phyloP scores from a whole-genome alignment of 2,888 invertebrate genomes.

The Ferrisia virgata region DNA sequence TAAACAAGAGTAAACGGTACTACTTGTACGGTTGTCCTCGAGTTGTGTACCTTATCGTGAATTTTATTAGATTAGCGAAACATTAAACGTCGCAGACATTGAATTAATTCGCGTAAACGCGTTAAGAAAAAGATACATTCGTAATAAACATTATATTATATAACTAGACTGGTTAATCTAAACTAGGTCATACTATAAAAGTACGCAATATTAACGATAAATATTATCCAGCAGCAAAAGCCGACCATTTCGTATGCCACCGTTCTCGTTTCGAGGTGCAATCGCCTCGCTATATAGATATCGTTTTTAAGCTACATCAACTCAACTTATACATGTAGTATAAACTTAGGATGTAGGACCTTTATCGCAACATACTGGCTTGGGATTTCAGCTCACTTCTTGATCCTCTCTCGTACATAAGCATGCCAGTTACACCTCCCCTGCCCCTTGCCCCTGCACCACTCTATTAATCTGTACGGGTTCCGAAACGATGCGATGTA shows the following conservation, averaged over 20 bases:
- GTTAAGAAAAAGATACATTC: not conserved
- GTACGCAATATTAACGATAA: not conserved
- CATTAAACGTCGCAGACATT: conserved; percentile 29
- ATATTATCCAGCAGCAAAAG: not conserved
- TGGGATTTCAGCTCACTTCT: not conserved
- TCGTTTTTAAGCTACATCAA: not conserved
- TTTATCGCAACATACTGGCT: not conserved
- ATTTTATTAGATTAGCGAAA: conserved; percentile 9
- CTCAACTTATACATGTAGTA: not conserved
- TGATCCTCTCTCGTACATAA: not conserved
- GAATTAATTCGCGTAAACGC: conserved; percentile 20
- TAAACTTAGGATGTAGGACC: not conserved
- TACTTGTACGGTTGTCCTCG: not conserved
- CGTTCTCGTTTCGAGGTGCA: no score
- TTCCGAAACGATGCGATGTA: not conserved
- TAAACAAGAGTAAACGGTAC: not conserved
- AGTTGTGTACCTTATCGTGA: not conserved
- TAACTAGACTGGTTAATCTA: conserved; percentile 4
- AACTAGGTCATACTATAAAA: conserved; percentile 9
- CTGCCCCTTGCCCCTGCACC: no score
- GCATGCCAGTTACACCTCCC: not conserved
- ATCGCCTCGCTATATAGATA: not conserved
- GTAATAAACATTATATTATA: not conserved
- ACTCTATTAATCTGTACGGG: not conserved
- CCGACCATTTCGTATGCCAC: not conserved